A percentile compares a stretch with the other conserved stretches of the same genome.
Evolutionary conservation across 2,888 invertebrate species (phyloP).

Genomic region (Eudasyphora cyanicolor): DNA sequence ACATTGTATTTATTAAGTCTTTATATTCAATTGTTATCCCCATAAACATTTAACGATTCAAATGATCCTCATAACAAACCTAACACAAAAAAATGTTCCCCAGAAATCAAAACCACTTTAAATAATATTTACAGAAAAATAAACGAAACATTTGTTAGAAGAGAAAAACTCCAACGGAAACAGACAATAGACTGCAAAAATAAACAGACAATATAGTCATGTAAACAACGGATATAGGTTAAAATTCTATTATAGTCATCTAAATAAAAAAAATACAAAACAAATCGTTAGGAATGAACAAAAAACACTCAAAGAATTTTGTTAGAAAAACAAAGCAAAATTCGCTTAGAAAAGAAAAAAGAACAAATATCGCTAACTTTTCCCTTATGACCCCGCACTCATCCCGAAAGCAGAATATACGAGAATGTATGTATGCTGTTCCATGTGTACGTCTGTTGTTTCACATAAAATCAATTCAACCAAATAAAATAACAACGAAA

Average conservation of each 20-base stretch:
- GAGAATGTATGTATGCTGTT: not conserved
- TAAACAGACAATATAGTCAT: not conserved
- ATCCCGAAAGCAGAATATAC: not conserved
- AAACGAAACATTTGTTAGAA: slow-evolving; percentile 11
- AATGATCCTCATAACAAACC: not conserved
- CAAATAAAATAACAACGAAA: slow-evolving; percentile 45
- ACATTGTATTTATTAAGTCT: too few relatives aligned
- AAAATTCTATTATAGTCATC: slow-evolving; percentile 9
- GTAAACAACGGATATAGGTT: slow-evolving; percentile 22
- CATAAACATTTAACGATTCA: too few relatives aligned
- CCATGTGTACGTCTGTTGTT: too few relatives aligned
- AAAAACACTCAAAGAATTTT: too few relatives aligned
- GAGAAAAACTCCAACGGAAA: slow-evolving; percentile 45
- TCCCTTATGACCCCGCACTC: not conserved
- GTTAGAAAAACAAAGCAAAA: too few relatives aligned
- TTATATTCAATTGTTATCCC: too few relatives aligned
- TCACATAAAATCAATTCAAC: slow-evolving; percentile 56
- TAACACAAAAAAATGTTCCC: not conserved
- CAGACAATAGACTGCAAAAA: too few relatives aligned
- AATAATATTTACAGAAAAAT: slow-evolving; percentile 46
- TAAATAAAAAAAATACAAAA: slow-evolving; percentile 12
- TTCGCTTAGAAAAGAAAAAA: too few relatives aligned
- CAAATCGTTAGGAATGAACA: not conserved
- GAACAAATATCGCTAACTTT: not conserved
- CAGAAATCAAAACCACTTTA: slow-evolving; percentile 1